Percentiles rank a stretch among this genome's conserved stretches.
Conservation (phyloP, 2,797 vertebrate genomes). For the Acanthurus lineatus region DNA sequence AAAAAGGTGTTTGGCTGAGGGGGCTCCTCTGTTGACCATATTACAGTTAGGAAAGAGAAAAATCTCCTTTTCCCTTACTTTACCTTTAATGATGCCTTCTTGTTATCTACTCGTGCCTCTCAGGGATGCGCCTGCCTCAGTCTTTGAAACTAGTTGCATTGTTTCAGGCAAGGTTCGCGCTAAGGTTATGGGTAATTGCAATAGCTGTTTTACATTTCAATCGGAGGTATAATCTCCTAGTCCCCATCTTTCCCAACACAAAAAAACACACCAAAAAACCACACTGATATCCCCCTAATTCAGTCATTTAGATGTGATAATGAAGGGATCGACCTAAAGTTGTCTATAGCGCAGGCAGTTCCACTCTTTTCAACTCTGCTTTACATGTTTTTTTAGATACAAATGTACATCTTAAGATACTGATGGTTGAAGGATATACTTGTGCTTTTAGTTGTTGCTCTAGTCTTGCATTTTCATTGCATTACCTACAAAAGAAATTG, state of each 20-base stretch:
- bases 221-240: slow-evolving; percentile 76
- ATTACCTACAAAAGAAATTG: slow-evolving; percentile 39
- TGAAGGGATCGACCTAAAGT: slow-evolving; percentile 51
- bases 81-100: slow-evolving; percentile 79
- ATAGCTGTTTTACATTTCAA: slow-evolving; percentile 86
- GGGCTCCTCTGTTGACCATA: slow-evolving; percentile 56
- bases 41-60: slow-evolving; percentile 58
- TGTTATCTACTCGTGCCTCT: slow-evolving; percentile 76
- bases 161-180: slow-evolving; percentile 81
- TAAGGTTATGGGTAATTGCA: slow-evolving; percentile 85
- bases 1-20: slow-evolving; percentile 42
- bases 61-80: slow-evolving; percentile 57
- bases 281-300: slow-evolving; percentile 76
- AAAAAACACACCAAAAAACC: slow-evolving; percentile 39
- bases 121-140: slow-evolving; percentile 73
- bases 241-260: slow-evolving; percentile 74
- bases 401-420: slow-evolving; percentile 22
- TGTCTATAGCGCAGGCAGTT: slow-evolving; percentile 25
- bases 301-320: slow-evolving; percentile 74
- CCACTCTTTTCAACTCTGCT: slow-evolving; percentile 24
- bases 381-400: slow-evolving; percentile 28
- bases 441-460: slow-evolving; percentile 36
- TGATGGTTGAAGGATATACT: slow-evolving; percentile 19
- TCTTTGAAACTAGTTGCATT: slow-evolving; percentile 81
- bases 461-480: slow-evolving; percentile 54